Conservation (phyloP, 64 coral and sea anemone genomes). For the Acropora yongei region DNA sequence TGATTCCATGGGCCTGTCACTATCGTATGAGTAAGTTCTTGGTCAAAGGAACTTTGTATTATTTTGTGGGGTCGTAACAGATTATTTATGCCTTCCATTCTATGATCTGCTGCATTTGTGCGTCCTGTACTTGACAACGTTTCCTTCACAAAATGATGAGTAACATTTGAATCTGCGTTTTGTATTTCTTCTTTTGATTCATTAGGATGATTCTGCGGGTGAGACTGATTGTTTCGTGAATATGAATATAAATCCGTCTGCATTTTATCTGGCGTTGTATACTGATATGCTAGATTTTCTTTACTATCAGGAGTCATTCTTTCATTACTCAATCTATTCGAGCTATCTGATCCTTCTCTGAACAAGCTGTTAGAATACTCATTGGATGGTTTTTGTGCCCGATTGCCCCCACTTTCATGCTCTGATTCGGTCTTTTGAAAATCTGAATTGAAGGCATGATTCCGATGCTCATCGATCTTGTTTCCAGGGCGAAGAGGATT, state of each 20-base stretch:
- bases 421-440: background rate
- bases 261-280: background rate
- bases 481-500: background rate
- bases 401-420: background rate
- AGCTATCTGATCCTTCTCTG: background rate
- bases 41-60: constrained; percentile 31
- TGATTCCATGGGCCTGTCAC: background rate
- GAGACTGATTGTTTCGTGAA: too few relatives aligned
- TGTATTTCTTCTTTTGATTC: background rate
- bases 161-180: background rate
- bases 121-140: background rate
- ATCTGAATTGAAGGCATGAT: background rate
- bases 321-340: background rate
- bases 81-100: background rate
- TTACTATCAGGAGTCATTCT: background rate
- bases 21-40: background rate
- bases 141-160: background rate
- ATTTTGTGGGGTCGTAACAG: constrained; percentile 32
- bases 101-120: background rate
- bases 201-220: background rate
- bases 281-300: background rate
- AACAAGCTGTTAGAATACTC: too few relatives aligned
- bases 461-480: background rate
- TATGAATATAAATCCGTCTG: background rate
- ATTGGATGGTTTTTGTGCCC: background rate